Base-by-base conservation (phyloP, 2,888 invertebrate species). In the Eupithecia abbreviata region DNA sequence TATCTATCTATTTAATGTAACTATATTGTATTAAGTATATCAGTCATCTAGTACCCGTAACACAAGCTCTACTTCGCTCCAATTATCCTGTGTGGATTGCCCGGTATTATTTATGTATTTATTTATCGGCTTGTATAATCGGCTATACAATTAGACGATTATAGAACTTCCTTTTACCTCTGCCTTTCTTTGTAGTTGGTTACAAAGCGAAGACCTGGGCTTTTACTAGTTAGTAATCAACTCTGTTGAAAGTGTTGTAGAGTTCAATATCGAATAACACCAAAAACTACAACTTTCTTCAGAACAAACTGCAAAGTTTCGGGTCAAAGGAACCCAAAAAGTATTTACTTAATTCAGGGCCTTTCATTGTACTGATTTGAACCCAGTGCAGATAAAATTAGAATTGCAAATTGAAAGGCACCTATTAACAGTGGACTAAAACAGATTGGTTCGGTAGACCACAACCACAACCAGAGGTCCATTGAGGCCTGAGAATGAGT, bases 361-460 rank as follows among this genome's bases (percentile, higher is more conserved):
- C 42, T 15, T 66, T 66, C 66, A 42, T 15, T 15, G 66, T 10
- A 41, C 47, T 30, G 45, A 45, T 49, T 71, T 68, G 55, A 30
- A 43, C 55, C 10, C 74, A 49, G 70, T 65, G 74, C 47, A 47
- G n/a, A 71, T 70, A 65, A 74, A 70, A 74, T 74, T 74, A 71
- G 74, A 74, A 70, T 74, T 70, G 70, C 70, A 74, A 74, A 74
- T 43, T 43, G 41, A 62, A 58, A 51, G 18, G 55, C 55, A 42
- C 66, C 42, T 66, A 42, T 15, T 66, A 66, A 66, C 42, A 42
- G 66, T 15, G 42, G 13, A 66, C 42, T 66, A 62, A 42, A 66
- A 66, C 15, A 41, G 66, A 66, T 66, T 66, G 66, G 15, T 66
- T 66, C 42, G 42, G 66, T 42, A 66, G 66, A 42, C 66, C 66